These are phyloP conservation scores for Odobenus rosmarus DNA, from an alignment of 2,113 vertebrate species.

Conservation along the genomic window DNA sequence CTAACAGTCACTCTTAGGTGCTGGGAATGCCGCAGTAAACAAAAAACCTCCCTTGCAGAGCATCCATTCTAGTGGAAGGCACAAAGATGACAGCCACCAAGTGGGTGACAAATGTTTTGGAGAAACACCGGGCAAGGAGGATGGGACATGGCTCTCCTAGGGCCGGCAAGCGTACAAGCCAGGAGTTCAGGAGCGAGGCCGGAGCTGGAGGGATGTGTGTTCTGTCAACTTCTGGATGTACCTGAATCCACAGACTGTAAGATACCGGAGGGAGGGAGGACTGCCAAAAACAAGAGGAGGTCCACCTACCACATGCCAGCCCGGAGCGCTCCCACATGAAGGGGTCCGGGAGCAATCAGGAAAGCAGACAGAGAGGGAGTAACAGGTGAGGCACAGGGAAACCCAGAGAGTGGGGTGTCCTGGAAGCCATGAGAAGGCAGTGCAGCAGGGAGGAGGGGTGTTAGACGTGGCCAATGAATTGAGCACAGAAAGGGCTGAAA, in stretches of 20 bases:
- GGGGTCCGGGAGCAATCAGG: background rate
- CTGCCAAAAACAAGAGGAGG: background rate
- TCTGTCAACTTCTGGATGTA: background rate
- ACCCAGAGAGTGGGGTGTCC: background rate
- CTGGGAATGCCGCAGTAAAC: background rate
- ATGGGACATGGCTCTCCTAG: background rate
- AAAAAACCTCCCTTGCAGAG: background rate
- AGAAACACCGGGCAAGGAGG: background rate
- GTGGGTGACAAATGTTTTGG: background rate
- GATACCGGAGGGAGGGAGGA: background rate
- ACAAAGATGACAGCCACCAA: background rate
- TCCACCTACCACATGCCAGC: background rate
- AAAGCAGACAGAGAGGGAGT: background rate
- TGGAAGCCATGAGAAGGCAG: background rate
- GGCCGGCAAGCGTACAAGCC: background rate
- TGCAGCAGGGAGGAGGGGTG: background rate
- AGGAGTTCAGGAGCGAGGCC: background rate
- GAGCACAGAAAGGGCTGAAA: background rate
- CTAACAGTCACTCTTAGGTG: background rate
- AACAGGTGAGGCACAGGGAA: background rate
- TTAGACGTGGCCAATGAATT: too few species aligned
- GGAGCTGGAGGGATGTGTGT: background rate
- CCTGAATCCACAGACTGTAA: background rate
- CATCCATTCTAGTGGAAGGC: background rate
- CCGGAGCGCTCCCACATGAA: background rate